Evolutionary conservation across 2,888 invertebrate genomes (phyloP).

Genomic region (Temnothorax ravouxi): DNA sequence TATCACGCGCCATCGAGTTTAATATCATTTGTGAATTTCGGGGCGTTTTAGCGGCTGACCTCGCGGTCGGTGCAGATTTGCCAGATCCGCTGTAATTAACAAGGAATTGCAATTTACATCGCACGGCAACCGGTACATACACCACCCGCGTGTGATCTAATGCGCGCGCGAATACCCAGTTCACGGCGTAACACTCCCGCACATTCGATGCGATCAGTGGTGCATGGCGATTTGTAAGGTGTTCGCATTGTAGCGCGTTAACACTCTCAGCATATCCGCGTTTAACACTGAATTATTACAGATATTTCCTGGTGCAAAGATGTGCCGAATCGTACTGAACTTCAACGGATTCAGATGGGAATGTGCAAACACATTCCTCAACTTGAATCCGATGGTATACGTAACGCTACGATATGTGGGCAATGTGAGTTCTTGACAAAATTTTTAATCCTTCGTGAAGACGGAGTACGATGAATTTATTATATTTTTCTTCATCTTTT

Average conservation of each 20-base stretch:
- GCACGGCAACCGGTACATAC: constrained; percentile 27
- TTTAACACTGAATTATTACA: constrained; percentile 12
- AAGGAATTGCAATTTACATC: constrained; percentile 67
- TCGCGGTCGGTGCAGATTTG: constrained; percentile 37
- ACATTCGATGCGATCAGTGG: constrained; percentile 33
- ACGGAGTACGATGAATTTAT: not conserved
- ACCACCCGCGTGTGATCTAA: constrained; percentile 51
- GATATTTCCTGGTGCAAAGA: constrained; percentile 30
- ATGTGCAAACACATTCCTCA: constrained; percentile 28
- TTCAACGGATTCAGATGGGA: not conserved
- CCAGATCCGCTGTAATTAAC: constrained; percentile 64
- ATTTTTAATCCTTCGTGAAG: constrained; percentile 25
- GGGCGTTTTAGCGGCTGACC: constrained; percentile 44
- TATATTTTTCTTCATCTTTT: not conserved
- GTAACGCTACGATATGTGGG: not conserved
- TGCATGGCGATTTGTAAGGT: constrained; percentile 40
- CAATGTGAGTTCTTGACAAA: not conserved
- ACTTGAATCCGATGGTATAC: constrained; percentile 2
- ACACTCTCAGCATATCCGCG: not conserved
- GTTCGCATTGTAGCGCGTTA: constrained; percentile 27
- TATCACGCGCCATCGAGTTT: constrained; percentile 42
- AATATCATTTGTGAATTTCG: constrained; percentile 37
- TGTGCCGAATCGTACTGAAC: not conserved
- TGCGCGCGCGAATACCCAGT: constrained; percentile 30
- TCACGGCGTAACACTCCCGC: constrained; percentile 31